A percentile compares a stretch with the other conserved stretches of the same genome.
phyloP scores from a whole-genome alignment of 92 coral and sea anemone genomes.

The Anthopleura xanthogrammica region DNA sequence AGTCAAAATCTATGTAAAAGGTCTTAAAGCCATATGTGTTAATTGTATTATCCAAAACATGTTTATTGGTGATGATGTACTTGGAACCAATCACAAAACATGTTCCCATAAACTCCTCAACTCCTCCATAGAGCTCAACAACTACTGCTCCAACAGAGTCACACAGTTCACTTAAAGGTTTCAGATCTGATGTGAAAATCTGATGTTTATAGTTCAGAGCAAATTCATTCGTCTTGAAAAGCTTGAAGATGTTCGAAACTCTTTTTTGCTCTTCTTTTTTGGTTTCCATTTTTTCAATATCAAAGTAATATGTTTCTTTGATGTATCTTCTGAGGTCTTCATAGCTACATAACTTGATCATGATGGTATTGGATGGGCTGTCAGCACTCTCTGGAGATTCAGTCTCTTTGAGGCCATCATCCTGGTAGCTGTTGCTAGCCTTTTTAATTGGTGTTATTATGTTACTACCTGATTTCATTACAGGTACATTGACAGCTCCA shows the following conservation, averaged over 20 bases:
- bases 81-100: constrained; percentile 13
- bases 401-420: background rate
- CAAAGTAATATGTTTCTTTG: background rate
- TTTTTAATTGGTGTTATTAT: background rate
- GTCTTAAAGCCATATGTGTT: background rate
- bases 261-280: background rate
- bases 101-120: background rate
- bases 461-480: too few relatives aligned
- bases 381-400: background rate
- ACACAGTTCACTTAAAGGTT: background rate
- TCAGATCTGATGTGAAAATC: background rate
- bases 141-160: constrained; percentile 5
- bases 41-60: background rate
- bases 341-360: background rate
- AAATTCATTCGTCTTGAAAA: constrained; percentile 1
- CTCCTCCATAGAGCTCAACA: background rate
- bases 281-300: background rate
- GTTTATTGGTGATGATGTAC: constrained; percentile 12
- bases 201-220: background rate
- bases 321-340: background rate
- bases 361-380: background rate
- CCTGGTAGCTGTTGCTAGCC: background rate
- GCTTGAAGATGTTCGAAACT: background rate
- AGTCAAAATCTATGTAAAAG: constrained; percentile 4
- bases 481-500: too few relatives aligned